Evolutionary conservation across 2,888 invertebrate genomes (phyloP), one percentile per base, ranked within the genome.

Genomic region (Limenitis camilla): DNA sequence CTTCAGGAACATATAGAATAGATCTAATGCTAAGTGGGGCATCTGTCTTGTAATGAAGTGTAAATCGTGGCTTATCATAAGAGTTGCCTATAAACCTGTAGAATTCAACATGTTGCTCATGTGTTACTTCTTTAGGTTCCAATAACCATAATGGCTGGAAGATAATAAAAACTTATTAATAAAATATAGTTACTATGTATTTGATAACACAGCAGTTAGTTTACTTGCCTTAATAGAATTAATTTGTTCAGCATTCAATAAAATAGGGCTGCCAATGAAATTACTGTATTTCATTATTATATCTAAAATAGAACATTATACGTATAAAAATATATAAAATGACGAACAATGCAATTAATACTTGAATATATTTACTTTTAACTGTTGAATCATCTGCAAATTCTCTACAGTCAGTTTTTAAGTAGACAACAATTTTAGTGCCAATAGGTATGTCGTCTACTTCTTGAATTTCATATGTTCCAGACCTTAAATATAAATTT

Each of bases 271-370:
- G 32, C 97, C 96, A 40, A 99, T 96, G 76, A 99, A 99, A 79
- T 98, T 98, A 76, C 98, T 98, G 86, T 99, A 99, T 74, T 98
- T 98, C 71, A 95, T 94, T 19, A 98, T 94, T 40, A 98, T 92
- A 61, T 89, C 94, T 93, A 83, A 47, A 85, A 88, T 10, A 48
- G 32, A 47, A 33, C 43, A 49, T 28, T 10, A 33, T 28, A 38
- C 45, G 7, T 32, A 9, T 27, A 10, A 31, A 10, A 28, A 27
- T 30, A 10, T n/a, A 40, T 5, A 41, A 41, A 30, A 11, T 29
- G 35, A 44, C 28, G 8, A 29, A 28, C 8, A 29, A 27, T 9
- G 5, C 6, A 8, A 6, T 8, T 29, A 3, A 36, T 10, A 28
- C 28, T 5, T 29, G 10, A 36, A 10, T 10, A 29, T 29, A 35